Evolutionary conservation across 2,797 vertebrate genomes (phyloP), one percentile per base, ranked within the genome.

Genomic region (Astyanax mexicanus): DNA sequence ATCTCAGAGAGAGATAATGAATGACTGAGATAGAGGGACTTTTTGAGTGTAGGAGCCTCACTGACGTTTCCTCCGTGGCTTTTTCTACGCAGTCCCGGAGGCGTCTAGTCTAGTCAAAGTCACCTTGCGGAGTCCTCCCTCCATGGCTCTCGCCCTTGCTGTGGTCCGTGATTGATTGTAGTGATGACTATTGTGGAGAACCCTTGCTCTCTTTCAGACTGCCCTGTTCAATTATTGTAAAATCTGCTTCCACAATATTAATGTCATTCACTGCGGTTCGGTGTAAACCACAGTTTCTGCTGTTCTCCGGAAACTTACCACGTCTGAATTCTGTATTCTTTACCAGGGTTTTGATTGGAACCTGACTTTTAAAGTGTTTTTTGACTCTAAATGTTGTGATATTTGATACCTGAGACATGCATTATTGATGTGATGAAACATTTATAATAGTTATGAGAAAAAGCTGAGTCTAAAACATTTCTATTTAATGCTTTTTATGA

Each of bases 51-150:
- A 51, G 47, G 51, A 87, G 89, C 86, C 87, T 90, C 89, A 90
- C 90, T 91, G 90, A 92, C 91, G 87, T 92, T 88, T 90, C 88
- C 89, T 91, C 88, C 85, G 84, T 90, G 88, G 85, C 86, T 81
- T 91, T 90, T 90, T 88, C 87, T 86, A 85, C 83, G 83, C 79
- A 86, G 89, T 90, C 90, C 91, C 88, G 86, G 86, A 90, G 92
- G 92, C 90, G 88, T 83, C 75, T 75, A 60, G 57, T 61, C 88
- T 83, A 86, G 86, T 93, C 90, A 92, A 92, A 92, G 92, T 94
- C 92, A 93, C 91, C 92, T 93, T 93, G 90, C 77, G 32, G 51
- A 76, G 64, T 69, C 32, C 72, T 86, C 87, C 88, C 91, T 87
- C 87, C 86, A 79, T 84, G 82, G 90, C 90, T 87, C 88, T 79